Evolutionary conservation across 1,140 invertebrate species (phyloP).

Genomic region (Samia ricini): DNA sequence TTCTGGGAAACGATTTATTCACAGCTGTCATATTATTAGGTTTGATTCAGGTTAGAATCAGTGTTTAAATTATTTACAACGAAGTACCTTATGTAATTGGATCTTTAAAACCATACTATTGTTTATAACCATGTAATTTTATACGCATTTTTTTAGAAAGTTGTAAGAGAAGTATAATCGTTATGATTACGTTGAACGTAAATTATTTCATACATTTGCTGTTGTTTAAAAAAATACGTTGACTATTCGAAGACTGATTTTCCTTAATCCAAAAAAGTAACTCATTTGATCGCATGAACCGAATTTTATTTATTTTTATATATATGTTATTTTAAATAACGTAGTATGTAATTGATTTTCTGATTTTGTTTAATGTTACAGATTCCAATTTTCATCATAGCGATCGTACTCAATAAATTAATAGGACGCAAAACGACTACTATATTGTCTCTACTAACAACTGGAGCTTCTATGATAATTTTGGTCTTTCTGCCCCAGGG

Average conservation of each 20-base stretch:
- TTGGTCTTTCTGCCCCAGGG: slow-evolving; percentile 33
- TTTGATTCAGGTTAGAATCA: slow-evolving; percentile 37
- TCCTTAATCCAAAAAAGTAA: too few species aligned
- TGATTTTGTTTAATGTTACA: slow-evolving; percentile 8
- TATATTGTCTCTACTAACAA: slow-evolving; percentile 12
- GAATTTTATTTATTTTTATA: not conserved
- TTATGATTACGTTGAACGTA: too few species aligned
- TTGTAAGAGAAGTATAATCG: too few species aligned
- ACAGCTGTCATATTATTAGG: slow-evolving; percentile 34
- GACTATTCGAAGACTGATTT: too few species aligned
- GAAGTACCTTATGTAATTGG: too few species aligned
- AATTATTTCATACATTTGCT: too few species aligned
- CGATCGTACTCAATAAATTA: slow-evolving; percentile 17
- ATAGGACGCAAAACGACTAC: slow-evolving; percentile 30
- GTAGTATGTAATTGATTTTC: not conserved
- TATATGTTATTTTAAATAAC: not conserved
- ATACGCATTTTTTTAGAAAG: too few species aligned
- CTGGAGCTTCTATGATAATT: slow-evolving; percentile 31
- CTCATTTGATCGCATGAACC: too few species aligned
- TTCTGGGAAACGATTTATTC: slow-evolving; percentile 36
- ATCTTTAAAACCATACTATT: too few species aligned
- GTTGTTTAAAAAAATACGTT: too few species aligned
- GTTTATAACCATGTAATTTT: too few species aligned
- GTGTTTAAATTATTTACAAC: too few species aligned
- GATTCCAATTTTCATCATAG: slow-evolving; percentile 19